Percentiles rank a stretch among this genome's conserved stretches.
phyloP scores from a whole-genome alignment of 2,888 invertebrate species.

The Sycophila texana region DNA sequence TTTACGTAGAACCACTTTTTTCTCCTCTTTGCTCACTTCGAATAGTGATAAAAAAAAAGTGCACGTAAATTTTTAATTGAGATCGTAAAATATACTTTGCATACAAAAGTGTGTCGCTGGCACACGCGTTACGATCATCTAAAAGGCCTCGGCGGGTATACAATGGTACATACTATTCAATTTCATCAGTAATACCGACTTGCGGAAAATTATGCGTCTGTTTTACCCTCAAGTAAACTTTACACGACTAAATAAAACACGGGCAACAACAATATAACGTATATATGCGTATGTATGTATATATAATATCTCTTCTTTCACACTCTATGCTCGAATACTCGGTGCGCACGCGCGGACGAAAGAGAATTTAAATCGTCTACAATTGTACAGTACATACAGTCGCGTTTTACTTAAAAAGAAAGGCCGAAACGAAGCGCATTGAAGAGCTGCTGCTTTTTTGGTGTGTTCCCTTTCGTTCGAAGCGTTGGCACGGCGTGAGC shows the following conservation, averaged over 20 bases:
- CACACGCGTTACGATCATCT: neutral
- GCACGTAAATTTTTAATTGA: too few species aligned
- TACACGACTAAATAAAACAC: slow-evolving; percentile 26
- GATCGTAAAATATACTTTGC: too few species aligned
- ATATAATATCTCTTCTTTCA: slow-evolving; percentile 24
- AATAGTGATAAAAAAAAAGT: too few species aligned
- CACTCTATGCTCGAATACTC: neutral
- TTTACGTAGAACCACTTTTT: slow-evolving; percentile 6
- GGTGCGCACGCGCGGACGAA: neutral
- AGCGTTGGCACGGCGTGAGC: neutral
- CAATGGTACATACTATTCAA: neutral
- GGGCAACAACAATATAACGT: slow-evolving; percentile 39
- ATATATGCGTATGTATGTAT: slow-evolving; percentile 33
- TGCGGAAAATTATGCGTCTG: neutral
- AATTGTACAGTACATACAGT: too few species aligned
- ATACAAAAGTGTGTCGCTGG: too few species aligned
- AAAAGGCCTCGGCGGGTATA: slow-evolving; percentile 17
- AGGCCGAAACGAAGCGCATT: too few species aligned
- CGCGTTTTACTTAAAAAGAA: too few species aligned
- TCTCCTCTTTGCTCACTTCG: neutral
- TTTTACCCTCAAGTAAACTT: slow-evolving; percentile 12
- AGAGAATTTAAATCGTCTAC: neutral
- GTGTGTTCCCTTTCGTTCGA: neutral
- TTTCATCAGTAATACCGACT: slow-evolving; percentile 6
- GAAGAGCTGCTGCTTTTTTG: too few species aligned